A percentile compares a stretch with the other conserved stretches of the same genome.
These are phyloP conservation scores for Buathra laborator DNA, from an alignment of 2,888 invertebrate genomes.

Conservation along the genomic window DNA sequence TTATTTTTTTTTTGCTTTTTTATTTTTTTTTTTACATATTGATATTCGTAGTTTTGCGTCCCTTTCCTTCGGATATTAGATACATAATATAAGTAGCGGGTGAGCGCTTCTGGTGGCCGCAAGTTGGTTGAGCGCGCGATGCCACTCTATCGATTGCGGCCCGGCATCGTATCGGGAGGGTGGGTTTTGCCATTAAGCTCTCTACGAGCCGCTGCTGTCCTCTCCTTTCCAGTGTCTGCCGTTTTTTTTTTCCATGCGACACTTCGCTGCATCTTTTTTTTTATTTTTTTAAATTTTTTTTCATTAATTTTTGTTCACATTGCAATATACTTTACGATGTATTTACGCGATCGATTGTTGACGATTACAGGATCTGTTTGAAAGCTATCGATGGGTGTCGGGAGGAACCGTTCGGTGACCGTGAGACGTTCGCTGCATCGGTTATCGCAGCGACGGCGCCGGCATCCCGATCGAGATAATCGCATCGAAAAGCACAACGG, in stretches of 20 bases:
- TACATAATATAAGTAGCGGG: constrained; percentile 67
- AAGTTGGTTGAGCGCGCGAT: constrained; percentile 48
- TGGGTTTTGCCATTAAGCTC: neutral
- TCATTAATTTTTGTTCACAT: neutral
- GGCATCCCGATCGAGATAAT: constrained; percentile 69
- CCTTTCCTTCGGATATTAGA: constrained; percentile 1
- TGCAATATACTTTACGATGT: neutral
- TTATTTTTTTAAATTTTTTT: neutral
- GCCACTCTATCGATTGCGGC: constrained; percentile 66
- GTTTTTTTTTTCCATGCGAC: neutral
- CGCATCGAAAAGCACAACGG: constrained; percentile 14
- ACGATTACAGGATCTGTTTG: constrained; percentile 44
- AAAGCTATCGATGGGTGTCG: constrained; percentile 60
- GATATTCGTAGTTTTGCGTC: neutral
- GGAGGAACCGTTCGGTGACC: constrained; percentile 66
- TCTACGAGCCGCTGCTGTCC: neutral
- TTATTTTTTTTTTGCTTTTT: neutral
- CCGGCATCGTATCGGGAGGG: constrained; percentile 38
- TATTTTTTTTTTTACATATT: neutral
- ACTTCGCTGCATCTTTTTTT: neutral
- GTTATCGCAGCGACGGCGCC: constrained; percentile 79
- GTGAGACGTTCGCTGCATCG: constrained; percentile 72
- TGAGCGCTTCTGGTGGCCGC: constrained; percentile 71
- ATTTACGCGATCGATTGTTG: neutral
- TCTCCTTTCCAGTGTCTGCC: neutral